Evolutionary conservation across 2,888 invertebrate genomes (phyloP).

Genomic region (Luperina nickerlii): DNA sequence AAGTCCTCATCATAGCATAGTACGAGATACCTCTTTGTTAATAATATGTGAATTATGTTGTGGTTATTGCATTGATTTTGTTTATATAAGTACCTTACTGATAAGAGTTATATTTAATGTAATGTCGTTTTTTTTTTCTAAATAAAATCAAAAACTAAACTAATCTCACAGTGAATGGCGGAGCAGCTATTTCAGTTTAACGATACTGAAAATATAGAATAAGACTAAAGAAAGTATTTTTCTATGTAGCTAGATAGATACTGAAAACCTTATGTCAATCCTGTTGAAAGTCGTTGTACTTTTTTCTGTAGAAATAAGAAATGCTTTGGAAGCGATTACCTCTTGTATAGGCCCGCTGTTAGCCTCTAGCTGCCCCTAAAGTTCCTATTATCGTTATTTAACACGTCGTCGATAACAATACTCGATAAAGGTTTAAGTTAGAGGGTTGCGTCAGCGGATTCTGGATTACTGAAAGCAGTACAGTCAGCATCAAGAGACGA

Average conservation of each 20-base stretch:
- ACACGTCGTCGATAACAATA: background rate
- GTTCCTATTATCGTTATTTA: too few relatives aligned
- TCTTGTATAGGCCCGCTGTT: background rate
- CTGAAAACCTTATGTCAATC: background rate
- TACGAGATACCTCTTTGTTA: too few relatives aligned
- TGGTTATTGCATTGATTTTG: too few relatives aligned
- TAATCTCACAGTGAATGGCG: background rate
- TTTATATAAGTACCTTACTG: too few relatives aligned
- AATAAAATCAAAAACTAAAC: background rate
- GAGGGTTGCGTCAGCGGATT: background rate
- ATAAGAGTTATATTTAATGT: too few relatives aligned
- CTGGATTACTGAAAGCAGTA: background rate
- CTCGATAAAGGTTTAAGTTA: background rate
- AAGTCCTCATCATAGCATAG: too few relatives aligned
- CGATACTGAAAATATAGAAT: background rate
- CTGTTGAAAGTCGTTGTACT: background rate
- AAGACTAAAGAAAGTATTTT: background rate
- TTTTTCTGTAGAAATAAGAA: background rate
- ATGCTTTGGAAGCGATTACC: too few relatives aligned
- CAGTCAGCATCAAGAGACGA: too few relatives aligned
- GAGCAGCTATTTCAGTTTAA: background rate
- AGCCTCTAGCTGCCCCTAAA: background rate
- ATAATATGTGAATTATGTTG: too few relatives aligned
- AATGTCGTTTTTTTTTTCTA: too few relatives aligned
- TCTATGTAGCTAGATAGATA: background rate